Evolutionary conservation across 1,140 invertebrate genomes (phyloP), one percentile per base, ranked within the genome.

Genomic region (Pseudomyrmex cubaensis): DNA sequence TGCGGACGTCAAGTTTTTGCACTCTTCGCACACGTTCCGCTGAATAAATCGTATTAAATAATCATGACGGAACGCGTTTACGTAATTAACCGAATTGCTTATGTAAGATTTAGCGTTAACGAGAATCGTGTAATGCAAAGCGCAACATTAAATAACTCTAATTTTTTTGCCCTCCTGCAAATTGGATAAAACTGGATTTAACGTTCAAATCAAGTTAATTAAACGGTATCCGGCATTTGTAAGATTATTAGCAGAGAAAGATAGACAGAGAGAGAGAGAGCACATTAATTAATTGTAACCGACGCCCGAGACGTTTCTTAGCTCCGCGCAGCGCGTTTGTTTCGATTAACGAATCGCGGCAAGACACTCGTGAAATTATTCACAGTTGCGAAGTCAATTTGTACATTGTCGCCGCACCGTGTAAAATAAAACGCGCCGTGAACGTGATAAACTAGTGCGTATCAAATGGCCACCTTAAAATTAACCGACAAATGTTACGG

Each of bases 151-250:
- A 69, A 69, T 77, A 77, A 2, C n/a, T 15, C 17, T n/a, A 44
- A 67, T 20, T 44, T 67, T 48, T 77, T 66, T 56, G 25, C 15
- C 9, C 20, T 46, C 2, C 10, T 67, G 17, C 62, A 56, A 77
- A 54, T 69, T 56, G 17, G 17, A 77, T 22, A 22, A 77, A 69
- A 69, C 50, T 44, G 50, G 10, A 77, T 77, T 56, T 35, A 50
- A 46, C 63, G 63, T 50, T 20, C 54, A 48, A 69, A 48, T 35
- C 35, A 54, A 77, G 67, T 69, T 77, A 77, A 77, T 77, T 77
- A 77, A 77, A 69, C 63, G 9, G 56, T 67, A 77, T 67, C 48
- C 13, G 67, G 17, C 46, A 22, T 69, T 77, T 67, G 20, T 69
- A 5, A 69, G 67, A 67, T 77, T 35, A 35, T 35, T 35, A 35